Conservation (phyloP, 1,140 invertebrate genomes). For the Papilio polyxenes region DNA sequence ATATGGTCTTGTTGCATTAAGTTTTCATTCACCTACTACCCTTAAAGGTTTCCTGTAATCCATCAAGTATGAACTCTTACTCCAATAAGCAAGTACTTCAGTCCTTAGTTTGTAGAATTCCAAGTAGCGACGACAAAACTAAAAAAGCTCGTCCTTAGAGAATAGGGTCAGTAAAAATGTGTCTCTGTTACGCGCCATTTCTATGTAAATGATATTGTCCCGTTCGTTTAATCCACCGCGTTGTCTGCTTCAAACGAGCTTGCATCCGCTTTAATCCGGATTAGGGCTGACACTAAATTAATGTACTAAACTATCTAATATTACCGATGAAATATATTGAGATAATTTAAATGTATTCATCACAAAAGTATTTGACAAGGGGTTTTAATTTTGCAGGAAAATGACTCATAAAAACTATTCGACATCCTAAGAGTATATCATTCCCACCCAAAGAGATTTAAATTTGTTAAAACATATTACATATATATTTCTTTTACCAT, state of each 20-base stretch:
- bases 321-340: constrained; percentile 8
- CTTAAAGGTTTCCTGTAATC: background rate
- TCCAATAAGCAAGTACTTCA: background rate
- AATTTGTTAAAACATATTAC: too few relatives aligned
- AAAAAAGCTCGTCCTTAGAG: constrained; percentile 46
- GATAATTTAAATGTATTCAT: background rate
- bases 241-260: constrained; percentile 63
- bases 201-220: constrained; percentile 77
- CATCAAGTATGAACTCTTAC: background rate
- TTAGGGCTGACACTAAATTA: constrained; percentile 58
- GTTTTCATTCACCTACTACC: background rate
- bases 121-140: background rate
- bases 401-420: too few relatives aligned
- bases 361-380: background rate
- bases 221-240: constrained; percentile 71
- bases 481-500: too few relatives aligned
- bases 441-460: too few relatives aligned
- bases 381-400: background rate
- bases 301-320: constrained; percentile 31
- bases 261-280: constrained; percentile 70
- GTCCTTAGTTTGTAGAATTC: constrained; percentile 40
- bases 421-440: too few relatives aligned
- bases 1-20: too few relatives aligned
- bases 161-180: constrained; percentile 62
- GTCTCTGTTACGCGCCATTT: constrained; percentile 64